Percentiles rank a stretch among this genome's conserved stretches.
Evolutionary conservation across 1,140 invertebrate species (phyloP).

Genomic region (Leucophenga varia): DNA sequence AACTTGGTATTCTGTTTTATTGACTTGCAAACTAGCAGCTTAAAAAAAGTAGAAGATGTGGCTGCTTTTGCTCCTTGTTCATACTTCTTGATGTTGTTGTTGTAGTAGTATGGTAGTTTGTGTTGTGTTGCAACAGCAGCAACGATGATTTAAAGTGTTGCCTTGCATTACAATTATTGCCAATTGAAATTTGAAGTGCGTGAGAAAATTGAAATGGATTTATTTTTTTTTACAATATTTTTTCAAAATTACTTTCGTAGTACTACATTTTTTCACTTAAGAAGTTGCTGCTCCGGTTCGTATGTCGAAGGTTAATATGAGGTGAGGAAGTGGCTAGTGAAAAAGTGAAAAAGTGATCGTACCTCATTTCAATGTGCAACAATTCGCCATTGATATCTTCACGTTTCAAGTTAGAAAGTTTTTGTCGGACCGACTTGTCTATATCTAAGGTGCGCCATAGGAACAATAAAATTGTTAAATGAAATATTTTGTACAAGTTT

Average conservation of each 20-base stretch:
- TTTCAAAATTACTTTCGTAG: constrained; percentile 11
- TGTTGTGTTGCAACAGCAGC: not conserved
- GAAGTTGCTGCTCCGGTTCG: constrained; percentile 34
- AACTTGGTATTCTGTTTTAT: too few relatives aligned
- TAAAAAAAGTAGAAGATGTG: too few relatives aligned
- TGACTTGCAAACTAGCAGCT: too few relatives aligned
- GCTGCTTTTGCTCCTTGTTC: too few relatives aligned
- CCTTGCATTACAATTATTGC: constrained; percentile 57
- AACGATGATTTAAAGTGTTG: constrained; percentile 56
- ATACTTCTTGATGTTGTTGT: constrained; percentile 34
- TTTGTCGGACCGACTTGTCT: constrained; percentile 25
- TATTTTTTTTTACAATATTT: too few relatives aligned
- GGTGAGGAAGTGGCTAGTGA: constrained; percentile 52
- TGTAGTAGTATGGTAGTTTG: constrained; percentile 14
- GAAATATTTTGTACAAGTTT: constrained; percentile 1
- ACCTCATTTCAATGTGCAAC: constrained; percentile 49
- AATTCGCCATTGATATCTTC: constrained; percentile 32
- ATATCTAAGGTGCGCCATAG: constrained; percentile 21
- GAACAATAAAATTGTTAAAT: constrained; percentile 8
- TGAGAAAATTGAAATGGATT: constrained; percentile 54
- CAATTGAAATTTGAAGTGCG: constrained; percentile 57
- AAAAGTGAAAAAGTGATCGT: constrained; percentile 28
- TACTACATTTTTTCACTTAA: constrained; percentile 19
- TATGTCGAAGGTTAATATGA: constrained; percentile 55
- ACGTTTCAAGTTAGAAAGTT: constrained; percentile 39